Evolutionary conservation across 2,888 invertebrate species (phyloP), one percentile per base, ranked within the genome.

Genomic region (Leucoma salicis): DNA sequence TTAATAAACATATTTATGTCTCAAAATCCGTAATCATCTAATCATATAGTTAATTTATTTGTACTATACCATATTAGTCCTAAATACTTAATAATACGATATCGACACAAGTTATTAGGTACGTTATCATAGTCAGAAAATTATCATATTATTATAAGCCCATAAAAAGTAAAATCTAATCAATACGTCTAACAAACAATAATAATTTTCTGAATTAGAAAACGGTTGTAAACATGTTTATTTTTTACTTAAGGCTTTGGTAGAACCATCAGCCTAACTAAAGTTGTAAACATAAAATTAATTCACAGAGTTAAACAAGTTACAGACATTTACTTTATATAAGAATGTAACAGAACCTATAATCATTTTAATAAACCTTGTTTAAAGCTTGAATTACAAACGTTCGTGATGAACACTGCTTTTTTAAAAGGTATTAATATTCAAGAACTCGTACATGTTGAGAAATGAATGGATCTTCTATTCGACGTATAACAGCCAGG

Each of bases 401-500:
- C 13, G 21, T 7, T 7, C 21, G 5, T 31, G n/a, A 31, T 11
- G 11, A 31, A 5, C n/a, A 3, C n/a, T 4, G n/a, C 11, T 14
- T 10, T 14, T 8, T 34, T 32, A 12, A 34, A 33, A 42, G 25
- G 39, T 45, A 59, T 59, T 45, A 46, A 36, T 47, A 46, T 52
- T 11, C 34, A 42, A 37, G 41, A 41, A 14, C 31, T 31, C 35
- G 31, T 29, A 27, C 34, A 31, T 11, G 29, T 31, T 29, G 7
- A 21, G 18, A 42, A 34, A 57, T 58, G 47, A 58, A 61, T 44
- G 44, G 49, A 35, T 46, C 45, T 57, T 47, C 61, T 53, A 42
- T 53, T 46, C 37, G n/a, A 35, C 29, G 42, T 13, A 60, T 57
- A 58, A 57, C 50, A 46, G 46, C 42, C 57, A 50, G 61, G 61